A percentile compares a stretch with the other conserved stretches of the same genome.
phyloP scores from a whole-genome alignment of 2,888 invertebrate species.

The Scaptomyza flava region DNA sequence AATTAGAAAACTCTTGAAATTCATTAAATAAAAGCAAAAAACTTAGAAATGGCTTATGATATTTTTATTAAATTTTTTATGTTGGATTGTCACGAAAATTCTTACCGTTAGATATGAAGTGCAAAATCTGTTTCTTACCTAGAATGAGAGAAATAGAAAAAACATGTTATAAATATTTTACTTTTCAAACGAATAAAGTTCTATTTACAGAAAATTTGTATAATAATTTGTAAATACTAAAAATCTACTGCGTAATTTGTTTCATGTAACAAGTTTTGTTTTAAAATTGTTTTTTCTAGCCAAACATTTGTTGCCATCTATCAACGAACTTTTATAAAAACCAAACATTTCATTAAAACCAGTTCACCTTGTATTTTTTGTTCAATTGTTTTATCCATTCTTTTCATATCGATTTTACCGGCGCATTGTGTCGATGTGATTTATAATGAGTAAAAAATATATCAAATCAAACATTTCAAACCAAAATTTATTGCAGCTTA shows the following conservation, averaged over 20 bases:
- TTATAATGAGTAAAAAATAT: constrained; percentile 20
- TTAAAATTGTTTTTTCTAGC: background rate
- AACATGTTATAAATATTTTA: constrained; percentile 5
- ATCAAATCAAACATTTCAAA: constrained; percentile 30
- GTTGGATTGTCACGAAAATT: background rate
- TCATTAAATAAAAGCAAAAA: no score
- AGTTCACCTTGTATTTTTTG: constrained; percentile 33
- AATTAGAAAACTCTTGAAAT: background rate
- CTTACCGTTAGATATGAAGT: constrained; percentile 5
- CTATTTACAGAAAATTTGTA: background rate
- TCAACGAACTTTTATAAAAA: constrained; percentile 2
- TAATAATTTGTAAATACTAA: no score
- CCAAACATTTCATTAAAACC: constrained; percentile 14
- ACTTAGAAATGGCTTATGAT: no score
- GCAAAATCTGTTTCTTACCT: constrained; percentile 38
- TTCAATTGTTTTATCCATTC: constrained; percentile 36
- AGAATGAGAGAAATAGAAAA: constrained; percentile 16
- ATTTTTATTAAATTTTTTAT: no score
- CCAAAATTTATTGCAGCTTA: background rate
- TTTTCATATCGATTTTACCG: background rate
- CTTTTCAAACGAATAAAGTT: background rate
- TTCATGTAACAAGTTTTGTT: background rate
- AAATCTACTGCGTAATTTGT: background rate
- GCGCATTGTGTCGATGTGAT: constrained; percentile 33
- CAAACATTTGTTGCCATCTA: background rate